Base-by-base conservation (phyloP, 2,888 invertebrate species). In the Agonopterix arenella region DNA sequence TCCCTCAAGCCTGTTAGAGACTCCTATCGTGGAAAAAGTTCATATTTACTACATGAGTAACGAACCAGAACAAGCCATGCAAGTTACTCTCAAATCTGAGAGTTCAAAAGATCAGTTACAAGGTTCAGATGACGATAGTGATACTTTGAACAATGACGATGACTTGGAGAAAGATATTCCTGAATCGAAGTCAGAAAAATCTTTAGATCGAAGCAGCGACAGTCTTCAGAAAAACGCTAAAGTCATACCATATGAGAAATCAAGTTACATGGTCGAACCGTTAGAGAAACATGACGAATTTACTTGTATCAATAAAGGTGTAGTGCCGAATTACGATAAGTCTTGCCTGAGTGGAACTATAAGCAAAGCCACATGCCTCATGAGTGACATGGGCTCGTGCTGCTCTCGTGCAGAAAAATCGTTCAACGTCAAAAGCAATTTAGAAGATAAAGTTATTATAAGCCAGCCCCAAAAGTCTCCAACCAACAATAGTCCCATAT, bases 1-100 rank as follows among this genome's bases (percentile, higher is more conserved):
- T 0, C 95, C 95, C 8, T 93, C 94, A 0, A 92, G 92, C 53
- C 88, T 93, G 13, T 88, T 93, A 50, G 94, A 94, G 65, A 92
- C 92, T 4, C 93, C 93, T 0, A 90, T 95, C 8, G 91, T 94
- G 13, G 95, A 94, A 64, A 94, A 93, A 74, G 92, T 95, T 4
- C 94, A 95, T 73, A 95, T 95, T 13, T 96, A 94, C 69, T 96
- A 94, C 62, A 92, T 95, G 84, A 93, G 91, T 60, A 92, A 93
- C 40, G 94, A 94, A 67, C 93, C 93, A 0, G 95, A 96, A 80
- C 94, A 93, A 77, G 93, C 95, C 0, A 93, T 92, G 55, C 94
- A 94, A 72, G 95, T 96, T 0, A 91, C 92, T 43, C 90, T 96
- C 48, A 90, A 78, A 49, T 86, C 91, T 0, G 95, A 95, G 59